A percentile compares a stretch with the other conserved stretches of the same genome.
These are phyloP conservation scores for Oreochromis grahami DNA, from an alignment of 2,797 vertebrate species.

Conservation along the genomic window DNA sequence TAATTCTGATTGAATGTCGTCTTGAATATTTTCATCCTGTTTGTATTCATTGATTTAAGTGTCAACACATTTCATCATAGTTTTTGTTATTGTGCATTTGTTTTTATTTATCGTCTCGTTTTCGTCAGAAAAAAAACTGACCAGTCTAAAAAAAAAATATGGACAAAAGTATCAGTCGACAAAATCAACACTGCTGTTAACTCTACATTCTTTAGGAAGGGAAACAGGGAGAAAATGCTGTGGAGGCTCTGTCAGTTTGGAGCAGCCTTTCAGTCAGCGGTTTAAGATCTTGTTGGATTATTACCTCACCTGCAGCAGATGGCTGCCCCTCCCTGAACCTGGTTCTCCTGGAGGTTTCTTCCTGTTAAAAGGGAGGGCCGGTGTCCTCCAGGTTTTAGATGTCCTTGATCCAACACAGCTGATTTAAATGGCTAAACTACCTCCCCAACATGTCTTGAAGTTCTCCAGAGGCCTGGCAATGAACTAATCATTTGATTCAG, in stretches of 20 bases:
- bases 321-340: background rate
- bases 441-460: background rate
- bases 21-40: background rate
- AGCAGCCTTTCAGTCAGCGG: background rate
- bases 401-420: background rate
- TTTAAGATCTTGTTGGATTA: background rate
- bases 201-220: background rate
- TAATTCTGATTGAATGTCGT: background rate
- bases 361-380: background rate
- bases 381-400: background rate
- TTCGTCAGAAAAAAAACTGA: background rate
- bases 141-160: background rate
- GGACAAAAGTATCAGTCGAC: background rate
- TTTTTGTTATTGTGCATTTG: rapidly evolving
- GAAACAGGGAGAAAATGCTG: background rate
- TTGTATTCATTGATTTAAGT: background rate
- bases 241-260: background rate
- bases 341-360: background rate
- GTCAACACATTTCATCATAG: rapidly evolving
- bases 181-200: background rate
- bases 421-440: background rate
- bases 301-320: background rate
- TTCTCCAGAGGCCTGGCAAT: background rate
- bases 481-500: background rate
- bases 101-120: background rate